phyloP scores from a whole-genome alignment of 2,888 invertebrate genomes.

The Leptopterna dolabrata region DNA sequence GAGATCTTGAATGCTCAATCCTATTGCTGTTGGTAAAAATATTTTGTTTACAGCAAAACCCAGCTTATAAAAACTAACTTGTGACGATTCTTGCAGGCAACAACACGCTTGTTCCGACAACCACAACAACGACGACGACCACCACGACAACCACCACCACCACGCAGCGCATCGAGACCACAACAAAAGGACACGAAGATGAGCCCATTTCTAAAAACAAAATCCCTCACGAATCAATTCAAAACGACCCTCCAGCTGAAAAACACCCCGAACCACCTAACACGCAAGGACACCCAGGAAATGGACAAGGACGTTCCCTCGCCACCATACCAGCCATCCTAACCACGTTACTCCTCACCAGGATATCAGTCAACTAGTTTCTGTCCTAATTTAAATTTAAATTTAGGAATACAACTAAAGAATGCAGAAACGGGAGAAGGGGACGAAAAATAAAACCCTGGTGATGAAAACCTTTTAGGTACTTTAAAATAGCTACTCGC shows the following conservation, averaged over 20 bases:
- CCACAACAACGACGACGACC: conserved; percentile 73
- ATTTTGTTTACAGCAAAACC: no score
- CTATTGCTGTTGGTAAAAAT: no score
- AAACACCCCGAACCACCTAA: not conserved
- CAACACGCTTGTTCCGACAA: conserved; percentile 82
- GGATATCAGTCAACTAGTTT: not conserved
- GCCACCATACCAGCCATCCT: not conserved
- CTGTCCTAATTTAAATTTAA: not conserved
- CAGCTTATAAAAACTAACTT: no score
- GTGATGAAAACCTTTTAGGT: conserved; percentile 23
- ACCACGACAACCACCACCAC: conserved; percentile 66
- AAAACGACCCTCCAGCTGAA: conserved; percentile 9
- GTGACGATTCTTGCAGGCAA: conserved; percentile 68
- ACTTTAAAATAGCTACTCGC: not conserved
- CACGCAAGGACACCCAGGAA: not conserved
- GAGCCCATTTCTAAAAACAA: not conserved
- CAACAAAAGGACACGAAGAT: conserved; percentile 21
- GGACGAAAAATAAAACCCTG: not conserved
- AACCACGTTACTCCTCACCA: not conserved
- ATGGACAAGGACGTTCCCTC: not conserved
- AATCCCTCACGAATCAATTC: not conserved
- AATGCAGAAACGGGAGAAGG: not conserved
- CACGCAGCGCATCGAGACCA: conserved; percentile 61
- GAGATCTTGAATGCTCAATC: no score
- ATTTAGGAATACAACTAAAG: not conserved